Evolutionary conservation across 2,888 invertebrate genomes (phyloP), one percentile per base, ranked within the genome.

Genomic region (Cephonodes hylas): DNA sequence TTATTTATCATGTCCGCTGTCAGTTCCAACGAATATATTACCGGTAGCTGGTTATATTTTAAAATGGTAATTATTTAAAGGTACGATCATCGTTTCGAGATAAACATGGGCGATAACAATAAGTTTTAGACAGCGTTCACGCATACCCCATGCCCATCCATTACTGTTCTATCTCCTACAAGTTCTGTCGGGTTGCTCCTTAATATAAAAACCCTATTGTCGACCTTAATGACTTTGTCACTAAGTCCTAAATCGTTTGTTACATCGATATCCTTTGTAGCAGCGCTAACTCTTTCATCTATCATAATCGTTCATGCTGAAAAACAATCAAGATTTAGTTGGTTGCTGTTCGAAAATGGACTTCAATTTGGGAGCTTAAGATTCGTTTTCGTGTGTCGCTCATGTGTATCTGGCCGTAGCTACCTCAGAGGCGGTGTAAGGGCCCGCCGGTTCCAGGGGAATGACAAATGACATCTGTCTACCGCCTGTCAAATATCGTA

Each of bases 401-500:
- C 46, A 67, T 76, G 75, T 84, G 84, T 84, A 87, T 88, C 89
- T 86, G 85, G 85, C 86, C 83, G 88, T 84, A 87, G 88, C 86
- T 89, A 91, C 87, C 88, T 87, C 85, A 83, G 91, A 91, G 91
- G 92, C 91, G 83, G 85, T 90, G 91, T 91, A 91, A 92, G 91
- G 91, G 92, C 90, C 91, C 89, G 83, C 84, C 86, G 93, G 93
- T 88, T 89, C 89, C 88, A 91, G 88, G 85, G 91, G 91, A 91
- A 93, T 94, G 94, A 94, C 94, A 94, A 94, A 94, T 93, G 94
- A 94, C 94, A 94, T 93, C 94, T 94, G 94, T 93, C 94, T 93
- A 91, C 91, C 93, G 93, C 94, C 93, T 94, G 94, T 93, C 94
- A 93, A 93, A 94, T 94, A 94, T 93, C 93, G 91, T 93, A 91